Evolutionary conservation across 2,888 invertebrate genomes (phyloP), one percentile per base, ranked within the genome.

Genomic region (Caenorhabditis imperialis): DNA sequence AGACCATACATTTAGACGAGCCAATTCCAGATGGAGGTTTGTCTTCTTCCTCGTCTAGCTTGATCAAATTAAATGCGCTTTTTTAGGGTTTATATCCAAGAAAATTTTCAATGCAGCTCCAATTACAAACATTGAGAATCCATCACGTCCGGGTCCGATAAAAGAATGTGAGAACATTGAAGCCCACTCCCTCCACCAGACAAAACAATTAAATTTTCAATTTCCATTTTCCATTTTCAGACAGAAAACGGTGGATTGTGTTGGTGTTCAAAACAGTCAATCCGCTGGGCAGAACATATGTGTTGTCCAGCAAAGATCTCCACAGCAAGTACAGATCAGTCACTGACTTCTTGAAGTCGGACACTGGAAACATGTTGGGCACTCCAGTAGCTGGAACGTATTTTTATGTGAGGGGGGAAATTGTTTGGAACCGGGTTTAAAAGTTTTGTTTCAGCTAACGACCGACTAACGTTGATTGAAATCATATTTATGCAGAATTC

Each of bases 1-100:
- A 82, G 63, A 50, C 71, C 12, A 77, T 84, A 20, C 73, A 80
- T 60, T 60, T 84, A 14, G 82, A 82, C 48, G 84, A 80, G 40
- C 84, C 84, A 12, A 82, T 84, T 45, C 77, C 82, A 14, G 84
- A 84, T 47, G 84, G 84, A 63, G 84, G 83, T 60, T 35, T 47
- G 16, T 20, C 25, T 33, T 25, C 33, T 33, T n/a, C 27, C 35
- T 12, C n/a, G 12, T 33, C 30, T 22, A 33, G 8, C 44, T 18
- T 2, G 4, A 50, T 50, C 50, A 20, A 51, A 38, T 38, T 51
- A 51, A 38, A 23, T 25, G 38, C 25, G 37, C 51, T 51, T 51
- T 51, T 47, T 20, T n/a, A 74, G 74, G 75, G 18, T 84, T 84
- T 65, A 79, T 84, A 27, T 79, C 78, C n/a, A 84, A 84, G 45